Evolutionary conservation across 2,888 invertebrate genomes (phyloP), one percentile per base, ranked within the genome.

Genomic region (Brassicogethes aeneus): DNA sequence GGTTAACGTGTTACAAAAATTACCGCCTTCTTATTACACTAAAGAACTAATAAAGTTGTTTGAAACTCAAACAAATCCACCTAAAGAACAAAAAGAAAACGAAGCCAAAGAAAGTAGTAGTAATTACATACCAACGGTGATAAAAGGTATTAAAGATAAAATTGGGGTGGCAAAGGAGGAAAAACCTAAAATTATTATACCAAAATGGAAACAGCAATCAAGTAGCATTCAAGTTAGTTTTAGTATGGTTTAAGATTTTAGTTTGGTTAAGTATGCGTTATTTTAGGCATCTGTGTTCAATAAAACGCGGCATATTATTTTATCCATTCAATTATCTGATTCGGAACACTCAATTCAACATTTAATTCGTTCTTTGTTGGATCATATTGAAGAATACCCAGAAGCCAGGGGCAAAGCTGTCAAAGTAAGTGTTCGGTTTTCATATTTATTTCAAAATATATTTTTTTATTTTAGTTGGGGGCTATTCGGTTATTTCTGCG

Each of bases 391-490:
- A 48, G 75, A 79, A 52, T 82, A 80, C 66, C 85, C 85, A 0
- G 81, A 84, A 55, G 77, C 83, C 2, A 72, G 80, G 53, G 76
- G 78, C 58, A 73, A 78, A 45, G 85, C 86, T 46, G 75, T 83
- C 34, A 83, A 82, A 73, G 78, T 79, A 62, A 48, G 45, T 46
- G 40, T 15, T n/a, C 5, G 13, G 2, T 30, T 23, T 17, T 36
- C 14, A 12, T 43, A 13, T 16, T 40, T 17, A 14, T 38, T 37
- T 38, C 5, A 39, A 3, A 16, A 15, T 15, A 3, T n/a, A 15
- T 5, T 10, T 12, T 32, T 32, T 50, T 39, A 43, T 61, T 62
- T 5, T 55, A 82, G 79, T 78, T 79, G 52, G 82, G 82, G 39
- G 82, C 79, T 1, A 71, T 85, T 31, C 69, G 76, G 7, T 68